Percentiles rank a stretch among this genome's conserved stretches.
Conservation (phyloP, 2,113 vertebrate species). For the Falco punctatus region DNA sequence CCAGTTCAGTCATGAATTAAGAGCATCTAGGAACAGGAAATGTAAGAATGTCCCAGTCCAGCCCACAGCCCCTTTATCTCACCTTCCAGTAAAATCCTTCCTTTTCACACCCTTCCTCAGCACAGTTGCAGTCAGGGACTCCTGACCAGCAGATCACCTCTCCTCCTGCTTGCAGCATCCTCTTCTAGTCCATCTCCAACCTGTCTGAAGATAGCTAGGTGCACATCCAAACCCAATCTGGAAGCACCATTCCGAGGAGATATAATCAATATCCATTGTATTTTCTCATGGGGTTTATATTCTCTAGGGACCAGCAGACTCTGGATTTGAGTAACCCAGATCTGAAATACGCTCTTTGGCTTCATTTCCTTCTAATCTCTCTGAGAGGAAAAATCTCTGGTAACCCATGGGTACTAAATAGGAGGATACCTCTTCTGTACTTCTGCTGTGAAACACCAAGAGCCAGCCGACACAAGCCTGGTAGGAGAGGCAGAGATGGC, state of each 20-base stretch:
- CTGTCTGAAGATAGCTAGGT: too few species aligned
- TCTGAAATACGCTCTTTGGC: not conserved
- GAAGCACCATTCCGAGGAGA: not conserved
- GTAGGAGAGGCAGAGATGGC: too few species aligned
- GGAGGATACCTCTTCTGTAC: not conserved
- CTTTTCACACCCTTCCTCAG: not conserved
- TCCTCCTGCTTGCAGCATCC: not conserved
- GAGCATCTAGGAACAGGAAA: not conserved
- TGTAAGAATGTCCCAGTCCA: not conserved
- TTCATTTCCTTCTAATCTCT: not conserved
- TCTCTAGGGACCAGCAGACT: not conserved
- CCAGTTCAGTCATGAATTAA: not conserved
- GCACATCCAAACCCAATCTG: not conserved
- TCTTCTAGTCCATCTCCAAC: not conserved
- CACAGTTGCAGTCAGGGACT: not conserved
- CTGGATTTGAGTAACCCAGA: not conserved
- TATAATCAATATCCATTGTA: too few species aligned
- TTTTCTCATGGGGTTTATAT: not conserved
- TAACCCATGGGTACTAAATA: too few species aligned
- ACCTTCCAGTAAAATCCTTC: not conserved
- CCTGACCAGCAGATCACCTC: not conserved
- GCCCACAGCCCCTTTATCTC: not conserved
- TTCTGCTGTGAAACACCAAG: not conserved
- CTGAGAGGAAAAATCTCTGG: not conserved
- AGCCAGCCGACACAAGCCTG: not conserved